Conservation (phyloP, 2,888 invertebrate species). For the Pyralis farinalis region DNA sequence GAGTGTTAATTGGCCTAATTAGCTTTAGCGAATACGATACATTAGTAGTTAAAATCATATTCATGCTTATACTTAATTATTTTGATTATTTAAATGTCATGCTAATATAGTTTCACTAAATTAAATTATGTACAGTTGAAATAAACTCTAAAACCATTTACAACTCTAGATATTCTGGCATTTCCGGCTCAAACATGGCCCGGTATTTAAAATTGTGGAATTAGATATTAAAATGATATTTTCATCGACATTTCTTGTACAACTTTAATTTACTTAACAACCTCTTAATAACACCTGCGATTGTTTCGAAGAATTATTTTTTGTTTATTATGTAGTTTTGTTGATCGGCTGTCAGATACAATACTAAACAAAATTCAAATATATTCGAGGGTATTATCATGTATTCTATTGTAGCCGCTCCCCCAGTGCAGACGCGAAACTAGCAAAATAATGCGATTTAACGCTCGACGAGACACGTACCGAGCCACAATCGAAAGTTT, state of each 20-base stretch:
- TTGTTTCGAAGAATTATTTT: too few relatives aligned
- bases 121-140: not conserved
- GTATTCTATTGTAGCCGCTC: conserved; percentile 6
- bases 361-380: conserved; percentile 2
- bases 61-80: not conserved
- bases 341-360: conserved; percentile 14
- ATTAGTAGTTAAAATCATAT: not conserved
- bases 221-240: too few relatives aligned
- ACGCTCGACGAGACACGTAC: conserved; percentile 25
- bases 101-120: not conserved
- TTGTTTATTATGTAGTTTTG: conserved; percentile 5
- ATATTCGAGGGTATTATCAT: conserved; percentile 3
- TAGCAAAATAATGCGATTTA: conserved; percentile 60
- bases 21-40: not conserved
- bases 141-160: too few relatives aligned
- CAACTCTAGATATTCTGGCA: too few relatives aligned
- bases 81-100: not conserved
- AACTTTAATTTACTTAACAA: too few relatives aligned
- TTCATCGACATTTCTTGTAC: too few relatives aligned
- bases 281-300: too few relatives aligned
- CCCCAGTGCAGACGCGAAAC: conserved; percentile 34
- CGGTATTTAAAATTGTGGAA: too few relatives aligned
- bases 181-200: too few relatives aligned
- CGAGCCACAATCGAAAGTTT: conserved; percentile 23
- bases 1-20: not conserved